phyloP scores from a whole-genome alignment of 2,797 vertebrate species.

The Premnoplex brunnescens region DNA sequence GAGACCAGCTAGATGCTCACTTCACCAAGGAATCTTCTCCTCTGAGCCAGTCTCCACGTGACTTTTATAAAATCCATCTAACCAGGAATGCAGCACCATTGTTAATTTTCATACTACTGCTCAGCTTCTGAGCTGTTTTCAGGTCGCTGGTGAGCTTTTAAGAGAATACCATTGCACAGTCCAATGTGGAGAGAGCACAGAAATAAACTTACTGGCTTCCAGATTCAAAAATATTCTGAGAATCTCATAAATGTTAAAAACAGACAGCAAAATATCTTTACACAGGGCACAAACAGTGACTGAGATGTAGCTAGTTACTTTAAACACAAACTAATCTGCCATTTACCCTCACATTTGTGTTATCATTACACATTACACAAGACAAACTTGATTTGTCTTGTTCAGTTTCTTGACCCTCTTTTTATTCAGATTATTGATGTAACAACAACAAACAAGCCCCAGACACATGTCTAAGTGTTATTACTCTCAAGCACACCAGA shows the following conservation, averaged over 20 bases:
- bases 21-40: neutral
- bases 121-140: neutral
- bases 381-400: neutral
- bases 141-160: neutral
- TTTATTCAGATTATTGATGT: neutral
- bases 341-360: neutral
- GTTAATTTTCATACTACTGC: neutral
- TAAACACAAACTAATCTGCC: neutral
- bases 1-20: neutral
- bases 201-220: neutral
- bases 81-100: neutral
- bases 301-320: neutral
- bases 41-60: neutral
- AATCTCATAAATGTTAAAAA: neutral
- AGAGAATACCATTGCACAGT: neutral
- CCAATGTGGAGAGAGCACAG: neutral
- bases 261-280: neutral
- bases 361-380: neutral
- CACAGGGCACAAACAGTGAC: neutral
- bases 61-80: neutral
- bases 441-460: neutral
- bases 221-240: neutral
- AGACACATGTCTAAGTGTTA: neutral
- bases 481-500: neutral
- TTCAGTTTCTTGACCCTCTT: neutral